Percentiles rank a stretch among this genome's conserved stretches.
These are phyloP conservation scores for Pangasius mekongensis DNA, from an alignment of 2,797 vertebrate genomes.

Conservation along the genomic window DNA sequence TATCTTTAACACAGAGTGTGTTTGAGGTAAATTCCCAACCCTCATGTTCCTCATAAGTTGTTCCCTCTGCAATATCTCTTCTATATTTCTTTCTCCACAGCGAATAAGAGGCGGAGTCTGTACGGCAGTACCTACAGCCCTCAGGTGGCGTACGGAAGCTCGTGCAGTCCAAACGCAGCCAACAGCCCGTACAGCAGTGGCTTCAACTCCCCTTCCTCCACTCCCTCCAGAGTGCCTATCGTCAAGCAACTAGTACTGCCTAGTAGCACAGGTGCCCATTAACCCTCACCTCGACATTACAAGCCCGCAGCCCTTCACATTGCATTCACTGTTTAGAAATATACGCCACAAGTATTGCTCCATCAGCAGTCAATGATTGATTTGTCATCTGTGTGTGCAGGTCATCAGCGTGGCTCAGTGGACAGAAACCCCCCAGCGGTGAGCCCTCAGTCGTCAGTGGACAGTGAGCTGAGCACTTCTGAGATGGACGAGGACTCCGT, in stretches of 20 bases:
- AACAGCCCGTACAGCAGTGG: constrained; percentile 94
- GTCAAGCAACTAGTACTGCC: constrained; percentile 91
- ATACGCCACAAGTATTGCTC: background rate
- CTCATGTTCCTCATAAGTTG: background rate
- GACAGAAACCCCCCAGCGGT: constrained; percentile 89
- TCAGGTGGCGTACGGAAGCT: constrained; percentile 79
- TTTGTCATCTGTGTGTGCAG: constrained; percentile 35
- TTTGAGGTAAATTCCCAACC: background rate
- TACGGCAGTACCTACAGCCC: constrained; percentile 89
- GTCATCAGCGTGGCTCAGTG: constrained; percentile 71
- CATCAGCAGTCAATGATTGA: background rate
- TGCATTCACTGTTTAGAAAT: too few relatives aligned
- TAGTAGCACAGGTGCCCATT: constrained; percentile 81
- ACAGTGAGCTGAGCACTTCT: constrained; percentile 97
- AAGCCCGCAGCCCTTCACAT: background rate
- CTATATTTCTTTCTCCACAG: constrained; percentile 66
- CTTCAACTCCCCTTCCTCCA: constrained; percentile 95
- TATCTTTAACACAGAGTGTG: background rate
- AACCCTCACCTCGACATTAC: background rate
- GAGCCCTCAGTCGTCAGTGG: constrained; percentile 95
- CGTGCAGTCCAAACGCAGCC: constrained; percentile 88
- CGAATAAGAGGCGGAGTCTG: constrained; percentile 89
- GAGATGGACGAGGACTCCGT: constrained; percentile 99
- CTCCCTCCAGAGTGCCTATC: constrained; percentile 86
- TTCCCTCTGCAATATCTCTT: background rate